Percentiles rank a stretch among this genome's conserved stretches.
These are phyloP conservation scores for Mola mola DNA, from an alignment of 2,113 vertebrate genomes.

Conservation along the genomic window DNA sequence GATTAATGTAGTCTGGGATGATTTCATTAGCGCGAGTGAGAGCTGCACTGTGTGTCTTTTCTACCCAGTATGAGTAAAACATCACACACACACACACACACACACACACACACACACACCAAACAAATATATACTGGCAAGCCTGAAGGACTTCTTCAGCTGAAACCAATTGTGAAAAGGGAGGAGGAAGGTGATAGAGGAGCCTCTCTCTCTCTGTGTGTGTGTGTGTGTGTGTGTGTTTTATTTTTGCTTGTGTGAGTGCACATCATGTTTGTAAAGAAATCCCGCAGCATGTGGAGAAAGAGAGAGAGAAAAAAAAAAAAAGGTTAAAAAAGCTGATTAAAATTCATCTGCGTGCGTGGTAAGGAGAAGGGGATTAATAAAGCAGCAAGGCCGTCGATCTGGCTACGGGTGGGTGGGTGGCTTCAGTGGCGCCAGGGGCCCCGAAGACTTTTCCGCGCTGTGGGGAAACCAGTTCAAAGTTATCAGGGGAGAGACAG, in stretches of 20 bases:
- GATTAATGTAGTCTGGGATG: constrained; percentile 76
- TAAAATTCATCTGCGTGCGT: constrained; percentile 78
- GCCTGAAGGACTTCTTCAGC: constrained; percentile 77
- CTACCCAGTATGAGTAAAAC: constrained; percentile 64
- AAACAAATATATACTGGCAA: constrained; percentile 43
- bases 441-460: constrained; percentile 32
- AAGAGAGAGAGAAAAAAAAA: constrained; percentile 75
- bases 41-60: constrained; percentile 52
- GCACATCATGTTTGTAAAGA: constrained; percentile 69
- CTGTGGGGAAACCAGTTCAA: constrained; percentile 71
- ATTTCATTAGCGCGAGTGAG: constrained; percentile 76
- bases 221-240: constrained; percentile 27
- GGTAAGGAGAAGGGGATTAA: constrained; percentile 81
- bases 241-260: constrained; percentile 26
- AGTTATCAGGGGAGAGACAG: constrained; percentile 78
- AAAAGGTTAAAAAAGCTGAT: constrained; percentile 81
- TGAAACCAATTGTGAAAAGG: constrained; percentile 80
- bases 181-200: constrained; percentile 69
- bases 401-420: constrained; percentile 47
- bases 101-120: constrained; percentile 14
- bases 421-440: background rate
- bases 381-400: constrained; percentile 78
- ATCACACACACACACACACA: constrained; percentile 47
- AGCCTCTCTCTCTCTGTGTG: constrained; percentile 63
- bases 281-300: constrained; percentile 69